phyloP scores from a whole-genome alignment of 92 coral and sea anemone species.

The Epizoanthus scotinus region DNA sequence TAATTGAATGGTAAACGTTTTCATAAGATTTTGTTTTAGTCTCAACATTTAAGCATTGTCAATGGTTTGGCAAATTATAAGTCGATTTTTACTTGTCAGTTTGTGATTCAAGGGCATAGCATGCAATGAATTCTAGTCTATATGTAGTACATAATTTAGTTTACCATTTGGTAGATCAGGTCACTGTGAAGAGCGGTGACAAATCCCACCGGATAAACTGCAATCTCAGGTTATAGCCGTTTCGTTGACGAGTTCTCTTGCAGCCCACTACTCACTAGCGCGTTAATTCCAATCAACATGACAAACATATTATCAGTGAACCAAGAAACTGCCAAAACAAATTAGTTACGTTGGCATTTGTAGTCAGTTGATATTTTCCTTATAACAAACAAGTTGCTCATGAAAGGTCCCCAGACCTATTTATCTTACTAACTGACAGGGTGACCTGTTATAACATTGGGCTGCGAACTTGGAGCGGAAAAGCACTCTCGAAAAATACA shows the following conservation, averaged over 20 bases:
- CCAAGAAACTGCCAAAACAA: neutral
- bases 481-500: conserved; percentile 14
- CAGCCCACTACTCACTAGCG: neutral
- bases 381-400: conserved; percentile 7
- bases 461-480: conserved; percentile 20
- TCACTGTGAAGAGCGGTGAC: neutral
- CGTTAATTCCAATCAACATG: neutral
- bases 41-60: neutral
- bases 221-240: neutral
- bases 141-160: neutral
- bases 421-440: conserved; percentile 54
- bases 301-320: neutral
- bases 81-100: neutral
- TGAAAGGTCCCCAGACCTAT: conserved; percentile 39
- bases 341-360: conserved; percentile 27
- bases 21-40: neutral
- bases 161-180: neutral
- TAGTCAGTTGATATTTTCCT: conserved; percentile 9
- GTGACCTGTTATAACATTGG: conserved; percentile 25
- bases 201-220: neutral
- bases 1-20: conserved; percentile 36
- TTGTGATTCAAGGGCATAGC: neutral
- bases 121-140: neutral
- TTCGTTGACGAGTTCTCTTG: neutral
- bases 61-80: neutral